Base-by-base conservation (phyloP, 1,140 invertebrate genomes). In the Saccostrea cuccullata region DNA sequence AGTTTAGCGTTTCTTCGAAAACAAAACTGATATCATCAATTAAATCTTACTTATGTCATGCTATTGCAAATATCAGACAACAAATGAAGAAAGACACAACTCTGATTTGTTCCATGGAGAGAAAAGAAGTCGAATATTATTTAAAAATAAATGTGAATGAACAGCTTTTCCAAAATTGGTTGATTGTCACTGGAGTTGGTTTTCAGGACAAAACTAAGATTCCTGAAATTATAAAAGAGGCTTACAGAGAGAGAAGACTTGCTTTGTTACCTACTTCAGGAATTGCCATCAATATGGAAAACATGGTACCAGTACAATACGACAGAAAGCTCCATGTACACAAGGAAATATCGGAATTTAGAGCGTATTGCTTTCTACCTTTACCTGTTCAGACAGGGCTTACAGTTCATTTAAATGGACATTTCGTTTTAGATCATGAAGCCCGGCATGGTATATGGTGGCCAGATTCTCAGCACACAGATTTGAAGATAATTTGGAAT, bases 401-500 rank as follows among this genome's bases (percentile, higher is more conserved):
- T 15, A 93, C 93, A 13, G 90, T 93, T 26, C 91, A 94, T 87
- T 90, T 94, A 12, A 94, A 94, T 89, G 94, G 92, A 0, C 90
- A 91, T 58, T 94, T 94, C 92, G 92, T 92, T 20, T 83, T 94
- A 26, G 92, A 91, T 58, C n/a, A 70, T 70, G 88, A 91, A 58
- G 90, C 91, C 77, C 84, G 92, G 13, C 83, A 90, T n/a, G 87
- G 91, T 73, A 84, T 92, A 11, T 91, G 90, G 84, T 92, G 92
- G 92, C 86, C 91, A 20, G 6, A 55, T 2, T 6, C 9, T 36
- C 12, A 73, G 12, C 9, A 40, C 12, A 36, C 6, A 47, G 82
- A 40, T 13, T 82, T 82, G 30, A 70, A 70, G 0, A 0, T 5
- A 12, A 1, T 11, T 23, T 93, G 93, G 93, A 93, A 93, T 87